Conservation (phyloP, 1,140 invertebrate genomes). For the Gryon sp. region DNA sequence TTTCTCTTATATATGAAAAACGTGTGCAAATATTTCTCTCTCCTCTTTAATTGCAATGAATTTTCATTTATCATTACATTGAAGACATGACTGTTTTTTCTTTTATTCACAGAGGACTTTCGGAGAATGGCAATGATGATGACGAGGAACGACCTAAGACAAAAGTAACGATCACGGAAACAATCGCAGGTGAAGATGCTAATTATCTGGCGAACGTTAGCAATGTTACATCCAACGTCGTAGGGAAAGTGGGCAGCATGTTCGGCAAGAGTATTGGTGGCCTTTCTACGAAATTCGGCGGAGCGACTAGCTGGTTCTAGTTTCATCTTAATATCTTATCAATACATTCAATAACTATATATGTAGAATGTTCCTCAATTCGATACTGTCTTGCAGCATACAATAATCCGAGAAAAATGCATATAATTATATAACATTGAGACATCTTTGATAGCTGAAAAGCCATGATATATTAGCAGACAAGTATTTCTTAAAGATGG, state of each 20-base stretch:
- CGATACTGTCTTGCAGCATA: conserved; percentile 57
- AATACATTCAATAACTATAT: conserved; percentile 53
- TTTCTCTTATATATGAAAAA: conserved; percentile 7
- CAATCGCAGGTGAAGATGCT: conserved; percentile 82
- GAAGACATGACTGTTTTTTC: conserved; percentile 3
- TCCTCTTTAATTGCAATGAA: no score
- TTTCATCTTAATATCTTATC: conserved; percentile 64
- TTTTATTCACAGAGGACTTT: conserved; percentile 70
- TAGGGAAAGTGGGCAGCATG: conserved; percentile 88
- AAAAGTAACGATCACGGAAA: conserved; percentile 83
- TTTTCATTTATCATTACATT: background rate
- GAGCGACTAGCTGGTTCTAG: conserved; percentile 86
- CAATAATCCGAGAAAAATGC: conserved; percentile 29
- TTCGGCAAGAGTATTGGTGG: conserved; percentile 91
- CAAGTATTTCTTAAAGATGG: no score
- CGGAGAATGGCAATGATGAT: conserved; percentile 84
- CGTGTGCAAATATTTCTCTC: background rate
- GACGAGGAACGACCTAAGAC: conserved; percentile 82
- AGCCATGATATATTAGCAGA: no score
- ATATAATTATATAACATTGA: conserved; percentile 13
- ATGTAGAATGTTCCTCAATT: conserved; percentile 70
- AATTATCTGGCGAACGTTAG: conserved; percentile 84
- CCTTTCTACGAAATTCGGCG: conserved; percentile 88
- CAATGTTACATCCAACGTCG: conserved; percentile 87
- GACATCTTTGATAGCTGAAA: background rate